Evolutionary conservation across 2,113 vertebrate species (phyloP).

Genomic region (Channa maculata): DNA sequence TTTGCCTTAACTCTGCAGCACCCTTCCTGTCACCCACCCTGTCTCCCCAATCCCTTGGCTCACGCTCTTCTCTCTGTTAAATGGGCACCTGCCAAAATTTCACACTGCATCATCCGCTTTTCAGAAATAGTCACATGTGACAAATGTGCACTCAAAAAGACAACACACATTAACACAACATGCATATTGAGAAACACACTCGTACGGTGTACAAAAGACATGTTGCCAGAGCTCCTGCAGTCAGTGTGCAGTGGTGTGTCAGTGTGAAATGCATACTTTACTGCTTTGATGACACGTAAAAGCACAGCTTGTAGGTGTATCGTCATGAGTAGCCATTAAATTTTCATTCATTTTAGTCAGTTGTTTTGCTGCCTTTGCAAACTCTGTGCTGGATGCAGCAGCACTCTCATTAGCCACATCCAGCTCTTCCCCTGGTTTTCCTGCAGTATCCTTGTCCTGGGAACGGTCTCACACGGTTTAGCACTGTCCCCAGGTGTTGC

Average conservation of each 20-base stretch:
- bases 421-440: slow-evolving; percentile 45
- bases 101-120: slow-evolving; percentile 19
- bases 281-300: slow-evolving; percentile 38
- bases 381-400: slow-evolving; percentile 14
- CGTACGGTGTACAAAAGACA: not conserved
- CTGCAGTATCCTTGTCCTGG: slow-evolving; percentile 58
- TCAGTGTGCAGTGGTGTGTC: not conserved
- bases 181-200: not conserved
- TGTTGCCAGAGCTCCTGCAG: slow-evolving; percentile 16
- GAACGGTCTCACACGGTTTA: slow-evolving; percentile 63
- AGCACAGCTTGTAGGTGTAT: not conserved
- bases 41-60: not conserved
- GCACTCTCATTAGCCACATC: slow-evolving; percentile 63
- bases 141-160: slow-evolving; percentile 1
- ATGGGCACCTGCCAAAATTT: slow-evolving; percentile 52
- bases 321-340: slow-evolving; percentile 32
- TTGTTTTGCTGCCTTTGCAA: slow-evolving; percentile 51
- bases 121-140: slow-evolving; percentile 53
- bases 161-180: not conserved
- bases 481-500: slow-evolving; percentile 75
- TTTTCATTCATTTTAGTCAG: slow-evolving; percentile 40
- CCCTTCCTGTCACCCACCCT: slow-evolving; percentile 23
- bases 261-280: slow-evolving; percentile 39
- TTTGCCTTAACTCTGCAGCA: slow-evolving; percentile 15
- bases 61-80: slow-evolving; percentile 31